These are phyloP conservation scores for Laodelphax striatellus DNA, from an alignment of 1,140 invertebrate species.

Conservation along the genomic window DNA sequence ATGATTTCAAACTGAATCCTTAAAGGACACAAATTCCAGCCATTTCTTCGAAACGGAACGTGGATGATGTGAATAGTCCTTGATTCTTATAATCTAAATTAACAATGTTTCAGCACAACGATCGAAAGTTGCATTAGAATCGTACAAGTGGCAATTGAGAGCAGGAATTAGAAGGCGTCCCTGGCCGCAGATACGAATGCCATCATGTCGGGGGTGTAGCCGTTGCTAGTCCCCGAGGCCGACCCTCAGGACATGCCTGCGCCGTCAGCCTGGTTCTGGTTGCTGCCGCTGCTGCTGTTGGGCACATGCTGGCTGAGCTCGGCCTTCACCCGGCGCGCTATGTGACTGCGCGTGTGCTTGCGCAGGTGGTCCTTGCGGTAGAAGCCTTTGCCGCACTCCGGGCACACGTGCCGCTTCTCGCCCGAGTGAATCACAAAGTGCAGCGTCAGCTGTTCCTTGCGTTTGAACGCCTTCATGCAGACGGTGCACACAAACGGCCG, in stretches of 20 bases:
- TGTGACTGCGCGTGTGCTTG: constrained; percentile 44
- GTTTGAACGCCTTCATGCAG: constrained; percentile 41
- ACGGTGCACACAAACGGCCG: constrained; percentile 39
- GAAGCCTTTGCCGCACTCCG: constrained; percentile 45
- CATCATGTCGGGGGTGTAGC: constrained; percentile 23
- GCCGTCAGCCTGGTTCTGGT: neutral
- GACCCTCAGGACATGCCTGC: constrained; percentile 21
- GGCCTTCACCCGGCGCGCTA: constrained; percentile 50
- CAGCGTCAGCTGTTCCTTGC: constrained; percentile 41
- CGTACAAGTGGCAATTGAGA: too few species aligned
- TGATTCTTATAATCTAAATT: too few species aligned
- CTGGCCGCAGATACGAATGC: constrained; percentile 26
- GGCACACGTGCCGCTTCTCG: constrained; percentile 37
- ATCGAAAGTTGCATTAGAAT: too few species aligned
- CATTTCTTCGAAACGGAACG: too few species aligned
- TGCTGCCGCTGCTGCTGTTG: constrained; percentile 10
- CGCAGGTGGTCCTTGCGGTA: constrained; percentile 46
- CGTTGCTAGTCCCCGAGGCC: constrained; percentile 15
- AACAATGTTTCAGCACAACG: too few species aligned
- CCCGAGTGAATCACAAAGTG: constrained; percentile 39
- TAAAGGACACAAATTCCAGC: too few species aligned
- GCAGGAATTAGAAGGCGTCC: constrained; percentile 20
- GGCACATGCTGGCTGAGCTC: constrained; percentile 54
- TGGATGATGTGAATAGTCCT: too few species aligned
- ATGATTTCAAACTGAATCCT: too few species aligned